These are phyloP conservation scores for Hetaerina titia DNA, from an alignment of 2,888 invertebrate species.

Conservation along the genomic window DNA sequence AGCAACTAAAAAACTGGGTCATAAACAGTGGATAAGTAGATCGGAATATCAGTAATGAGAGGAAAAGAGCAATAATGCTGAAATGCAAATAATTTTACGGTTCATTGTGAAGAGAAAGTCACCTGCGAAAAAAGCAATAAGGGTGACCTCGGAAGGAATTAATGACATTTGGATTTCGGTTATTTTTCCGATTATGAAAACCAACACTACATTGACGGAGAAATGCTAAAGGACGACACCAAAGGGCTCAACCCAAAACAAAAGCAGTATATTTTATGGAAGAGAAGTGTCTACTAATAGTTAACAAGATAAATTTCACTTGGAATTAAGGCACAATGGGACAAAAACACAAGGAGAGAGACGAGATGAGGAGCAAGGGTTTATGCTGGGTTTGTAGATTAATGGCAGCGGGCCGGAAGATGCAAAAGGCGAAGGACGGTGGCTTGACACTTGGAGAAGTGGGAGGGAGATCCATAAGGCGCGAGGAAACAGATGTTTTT, in stretches of 20 bases:
- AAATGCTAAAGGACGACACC: no score
- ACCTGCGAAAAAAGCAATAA: no score
- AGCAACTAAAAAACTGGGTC: not conserved
- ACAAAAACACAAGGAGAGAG: not conserved
- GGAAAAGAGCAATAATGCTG: not conserved
- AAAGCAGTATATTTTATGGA: no score
- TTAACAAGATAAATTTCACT: not conserved
- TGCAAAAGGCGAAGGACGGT: not conserved
- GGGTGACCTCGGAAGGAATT: no score
- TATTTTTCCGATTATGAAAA: no score
- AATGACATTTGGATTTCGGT: no score
- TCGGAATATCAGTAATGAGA: not conserved
- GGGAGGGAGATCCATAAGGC: not conserved
- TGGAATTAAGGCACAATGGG: not conserved
- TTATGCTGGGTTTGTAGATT: not conserved
- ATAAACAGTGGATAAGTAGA: not conserved
- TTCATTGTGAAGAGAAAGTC: no score
- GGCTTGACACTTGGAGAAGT: not conserved
- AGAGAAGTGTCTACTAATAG: no score
- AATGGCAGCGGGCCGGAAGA: not conserved
- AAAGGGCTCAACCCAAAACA: no score
- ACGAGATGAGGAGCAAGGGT: not conserved
- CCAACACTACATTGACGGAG: no score
- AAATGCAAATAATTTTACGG: no score
- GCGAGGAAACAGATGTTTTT: slow-evolving; percentile 45